A percentile compares a stretch with the other conserved stretches of the same genome.
Conservation (phyloP, 2,797 vertebrate species). For the Melanotaenia pygmaea region DNA sequence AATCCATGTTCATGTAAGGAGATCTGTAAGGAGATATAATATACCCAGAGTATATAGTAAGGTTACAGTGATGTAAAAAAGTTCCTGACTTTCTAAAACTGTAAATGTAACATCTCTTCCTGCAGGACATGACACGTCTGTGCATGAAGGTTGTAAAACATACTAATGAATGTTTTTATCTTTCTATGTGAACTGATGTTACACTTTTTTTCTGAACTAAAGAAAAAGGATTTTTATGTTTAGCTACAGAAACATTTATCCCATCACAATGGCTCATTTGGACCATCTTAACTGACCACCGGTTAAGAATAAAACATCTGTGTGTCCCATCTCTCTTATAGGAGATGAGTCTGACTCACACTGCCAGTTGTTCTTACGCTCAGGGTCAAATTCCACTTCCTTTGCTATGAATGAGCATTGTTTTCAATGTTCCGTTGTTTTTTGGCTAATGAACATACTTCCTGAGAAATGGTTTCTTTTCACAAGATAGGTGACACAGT, state of each 20-base stretch:
- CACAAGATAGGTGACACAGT: constrained; percentile 4
- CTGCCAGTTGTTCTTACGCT: constrained; percentile 44
- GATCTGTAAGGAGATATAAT: not conserved
- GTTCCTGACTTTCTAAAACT: not conserved
- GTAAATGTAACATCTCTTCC: constrained; percentile 18
- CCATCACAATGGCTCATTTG: constrained; percentile 27
- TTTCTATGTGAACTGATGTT: not conserved
- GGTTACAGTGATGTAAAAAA: not conserved
- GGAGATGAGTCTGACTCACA: constrained; percentile 70
- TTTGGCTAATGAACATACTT: constrained; percentile 31
- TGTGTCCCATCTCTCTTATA: constrained; percentile 36
- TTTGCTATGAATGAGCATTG: constrained; percentile 51
- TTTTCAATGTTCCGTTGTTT: constrained; percentile 38
- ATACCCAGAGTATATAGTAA: not conserved
- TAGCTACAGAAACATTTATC: not conserved
- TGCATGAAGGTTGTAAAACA: not conserved
- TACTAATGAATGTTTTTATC: not conserved
- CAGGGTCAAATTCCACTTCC: constrained; percentile 45
- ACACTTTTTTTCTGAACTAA: not conserved
- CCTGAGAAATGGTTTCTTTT: constrained; percentile 19
- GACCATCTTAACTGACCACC: constrained; percentile 27
- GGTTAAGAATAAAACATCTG: constrained; percentile 59
- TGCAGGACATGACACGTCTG: not conserved
- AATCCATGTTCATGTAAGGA: constrained; percentile 21
- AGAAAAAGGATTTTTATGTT: not conserved